These are phyloP conservation scores for Sebastes schlegelii DNA, from an alignment of 2,113 vertebrate species.

Conservation along the genomic window DNA sequence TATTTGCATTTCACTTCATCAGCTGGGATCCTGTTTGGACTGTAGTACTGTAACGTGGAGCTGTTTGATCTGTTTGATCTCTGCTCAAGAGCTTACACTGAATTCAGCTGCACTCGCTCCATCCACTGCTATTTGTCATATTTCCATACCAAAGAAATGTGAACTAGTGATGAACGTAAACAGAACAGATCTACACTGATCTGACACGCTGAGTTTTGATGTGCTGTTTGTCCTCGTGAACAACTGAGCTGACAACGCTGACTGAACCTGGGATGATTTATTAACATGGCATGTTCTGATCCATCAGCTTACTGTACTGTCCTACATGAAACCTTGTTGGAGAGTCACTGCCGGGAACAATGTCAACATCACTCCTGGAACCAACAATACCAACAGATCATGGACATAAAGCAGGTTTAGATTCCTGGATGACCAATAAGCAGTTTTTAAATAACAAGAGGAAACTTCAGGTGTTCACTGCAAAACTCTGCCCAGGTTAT, in stretches of 20 bases:
- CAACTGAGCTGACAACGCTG: conserved; percentile 28
- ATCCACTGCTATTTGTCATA: conserved; percentile 25
- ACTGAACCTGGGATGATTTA: conserved; percentile 9
- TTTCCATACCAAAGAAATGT: conserved; percentile 45
- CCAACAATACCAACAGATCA: conserved; percentile 48
- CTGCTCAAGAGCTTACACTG: conserved; percentile 19
- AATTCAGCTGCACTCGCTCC: conserved; percentile 11
- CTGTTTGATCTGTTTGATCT: conserved; percentile 46
- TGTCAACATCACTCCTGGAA: conserved; percentile 38
- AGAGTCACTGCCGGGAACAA: conserved; percentile 12
- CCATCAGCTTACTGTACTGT: background rate
- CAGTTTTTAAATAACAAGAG: background rate
- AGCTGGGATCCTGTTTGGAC: conserved; percentile 49
- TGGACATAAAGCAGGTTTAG: conserved; percentile 60
- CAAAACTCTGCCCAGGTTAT: background rate
- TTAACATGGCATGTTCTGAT: conserved; percentile 19
- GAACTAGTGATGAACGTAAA: conserved; percentile 42
- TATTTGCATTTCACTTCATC: conserved; percentile 63
- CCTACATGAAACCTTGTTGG: background rate
- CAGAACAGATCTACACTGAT: conserved; percentile 30
- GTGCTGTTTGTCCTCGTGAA: conserved; percentile 28
- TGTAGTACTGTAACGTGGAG: conserved; percentile 10
- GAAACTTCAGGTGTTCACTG: background rate
- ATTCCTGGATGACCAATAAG: conserved; percentile 48
- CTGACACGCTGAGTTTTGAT: conserved; percentile 29